phyloP scores from a whole-genome alignment of 1,140 invertebrate genomes.

The Kradibia gibbosae region DNA sequence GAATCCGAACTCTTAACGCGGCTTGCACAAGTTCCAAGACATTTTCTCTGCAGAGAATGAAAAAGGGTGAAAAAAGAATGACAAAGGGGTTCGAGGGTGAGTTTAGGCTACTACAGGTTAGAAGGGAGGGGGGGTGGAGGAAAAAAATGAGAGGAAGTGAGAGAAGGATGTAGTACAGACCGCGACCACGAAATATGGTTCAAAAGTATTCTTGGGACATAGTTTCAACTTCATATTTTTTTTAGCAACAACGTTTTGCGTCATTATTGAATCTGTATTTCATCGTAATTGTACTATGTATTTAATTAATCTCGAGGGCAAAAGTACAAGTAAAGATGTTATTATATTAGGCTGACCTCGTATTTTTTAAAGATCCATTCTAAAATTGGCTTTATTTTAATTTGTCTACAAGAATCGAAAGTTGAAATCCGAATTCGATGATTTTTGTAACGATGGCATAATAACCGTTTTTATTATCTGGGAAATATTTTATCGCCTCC shows the following conservation, averaged over 20 bases:
- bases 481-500: too few relatives aligned
- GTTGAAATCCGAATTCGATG: too few relatives aligned
- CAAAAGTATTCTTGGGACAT: slow-evolving; percentile 39
- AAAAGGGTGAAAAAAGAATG: background rate
- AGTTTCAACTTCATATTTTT: slow-evolving; percentile 7
- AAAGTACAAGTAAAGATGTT: background rate
- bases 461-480: too few relatives aligned
- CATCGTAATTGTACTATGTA: slow-evolving; percentile 11
- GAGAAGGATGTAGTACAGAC: slow-evolving; percentile 23
- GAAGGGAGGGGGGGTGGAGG: background rate
- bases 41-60: slow-evolving; percentile 28
- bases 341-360: too few relatives aligned
- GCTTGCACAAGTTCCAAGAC: slow-evolving; percentile 10
- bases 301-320: slow-evolving; percentile 38
- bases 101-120: background rate
- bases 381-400: too few relatives aligned
- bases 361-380: too few relatives aligned
- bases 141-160: background rate
- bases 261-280: slow-evolving; percentile 7
- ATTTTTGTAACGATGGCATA: too few relatives aligned
- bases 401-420: too few relatives aligned
- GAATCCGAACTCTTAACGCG: slow-evolving; percentile 30
- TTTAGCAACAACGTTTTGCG: background rate
- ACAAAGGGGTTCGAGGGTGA: too few relatives aligned
- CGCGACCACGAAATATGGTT: slow-evolving; percentile 38